phyloP scores from a whole-genome alignment of 2,888 invertebrate species.

The Lepidochrysops patricia region DNA sequence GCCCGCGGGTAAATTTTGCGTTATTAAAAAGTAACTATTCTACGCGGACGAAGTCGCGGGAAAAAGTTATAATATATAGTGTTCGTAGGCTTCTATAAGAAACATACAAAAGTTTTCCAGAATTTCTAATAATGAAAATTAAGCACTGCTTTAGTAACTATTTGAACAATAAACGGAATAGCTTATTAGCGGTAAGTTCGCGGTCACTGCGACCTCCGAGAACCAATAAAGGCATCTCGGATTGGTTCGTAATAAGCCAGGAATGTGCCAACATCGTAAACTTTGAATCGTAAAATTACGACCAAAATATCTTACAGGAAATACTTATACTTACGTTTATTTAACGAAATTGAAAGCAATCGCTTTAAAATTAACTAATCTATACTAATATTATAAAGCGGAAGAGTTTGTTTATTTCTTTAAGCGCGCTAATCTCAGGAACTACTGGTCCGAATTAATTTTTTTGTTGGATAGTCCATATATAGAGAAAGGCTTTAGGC shows the following conservation, averaged over 20 bases:
- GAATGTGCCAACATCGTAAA: slow-evolving; percentile 58
- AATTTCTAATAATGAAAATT: too few species aligned
- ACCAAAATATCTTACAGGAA: slow-evolving; percentile 46
- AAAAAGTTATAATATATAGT: too few species aligned
- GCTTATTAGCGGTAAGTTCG: slow-evolving; percentile 59
- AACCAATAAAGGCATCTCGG: slow-evolving; percentile 62
- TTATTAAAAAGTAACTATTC: too few species aligned
- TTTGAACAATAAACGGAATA: slow-evolving; percentile 42
- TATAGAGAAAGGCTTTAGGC: too few species aligned
- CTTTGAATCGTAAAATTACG: slow-evolving; percentile 63
- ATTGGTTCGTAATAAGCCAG: slow-evolving; percentile 48
- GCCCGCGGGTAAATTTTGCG: too few species aligned
- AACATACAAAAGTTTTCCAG: too few species aligned
- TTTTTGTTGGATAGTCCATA: too few species aligned
- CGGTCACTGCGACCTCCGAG: slow-evolving; percentile 60
- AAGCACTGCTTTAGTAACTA: not conserved
- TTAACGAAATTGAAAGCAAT: not conserved
- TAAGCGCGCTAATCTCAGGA: too few species aligned
- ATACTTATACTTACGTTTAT: not conserved
- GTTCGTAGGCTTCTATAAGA: too few species aligned
- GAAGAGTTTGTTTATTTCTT: too few species aligned
- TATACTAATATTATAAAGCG: not conserved
- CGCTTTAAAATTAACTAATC: not conserved
- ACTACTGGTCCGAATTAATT: too few species aligned
- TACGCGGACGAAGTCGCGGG: too few species aligned